Conservation (phyloP, 2,797 vertebrate species). For the Sebastes iracundus region DNA sequence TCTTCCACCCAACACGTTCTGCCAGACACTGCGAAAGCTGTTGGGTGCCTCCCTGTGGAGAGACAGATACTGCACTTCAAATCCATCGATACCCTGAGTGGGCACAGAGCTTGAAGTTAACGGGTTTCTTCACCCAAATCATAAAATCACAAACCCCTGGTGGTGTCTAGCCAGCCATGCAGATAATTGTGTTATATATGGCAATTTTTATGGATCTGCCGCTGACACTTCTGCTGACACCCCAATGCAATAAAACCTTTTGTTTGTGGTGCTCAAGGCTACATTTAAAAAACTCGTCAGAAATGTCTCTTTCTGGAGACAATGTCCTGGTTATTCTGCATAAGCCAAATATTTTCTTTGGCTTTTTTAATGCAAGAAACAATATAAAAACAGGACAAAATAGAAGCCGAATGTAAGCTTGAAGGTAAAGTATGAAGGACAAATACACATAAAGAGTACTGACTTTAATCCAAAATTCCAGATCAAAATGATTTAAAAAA, state of each 20-base stretch:
- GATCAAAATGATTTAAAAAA: neutral
- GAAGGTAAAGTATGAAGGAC: neutral
- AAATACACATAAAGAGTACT: neutral
- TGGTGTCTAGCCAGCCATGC: neutral
- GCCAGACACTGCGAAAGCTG: conserved; percentile 81
- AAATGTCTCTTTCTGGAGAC: neutral
- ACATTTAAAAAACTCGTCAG: neutral
- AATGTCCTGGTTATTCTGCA: neutral
- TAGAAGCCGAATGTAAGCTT: neutral
- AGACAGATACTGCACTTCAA: conserved; percentile 48
- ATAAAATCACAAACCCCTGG: neutral
- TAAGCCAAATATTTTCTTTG: neutral
- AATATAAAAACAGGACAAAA: neutral
- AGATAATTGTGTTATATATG: neutral
- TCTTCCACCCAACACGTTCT: conserved; percentile 72
- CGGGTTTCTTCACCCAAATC: neutral
- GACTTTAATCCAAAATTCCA: neutral
- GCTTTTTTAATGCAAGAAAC: neutral
- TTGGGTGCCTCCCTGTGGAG: conserved; percentile 85
- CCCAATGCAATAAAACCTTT: neutral
- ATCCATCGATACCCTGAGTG: neutral
- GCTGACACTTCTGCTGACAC: neutral
- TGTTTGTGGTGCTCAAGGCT: neutral
- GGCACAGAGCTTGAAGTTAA: neutral
- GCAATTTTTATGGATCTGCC: neutral